phyloP scores from a whole-genome alignment of 2,888 invertebrate genomes.

The Tillus elongatus region DNA sequence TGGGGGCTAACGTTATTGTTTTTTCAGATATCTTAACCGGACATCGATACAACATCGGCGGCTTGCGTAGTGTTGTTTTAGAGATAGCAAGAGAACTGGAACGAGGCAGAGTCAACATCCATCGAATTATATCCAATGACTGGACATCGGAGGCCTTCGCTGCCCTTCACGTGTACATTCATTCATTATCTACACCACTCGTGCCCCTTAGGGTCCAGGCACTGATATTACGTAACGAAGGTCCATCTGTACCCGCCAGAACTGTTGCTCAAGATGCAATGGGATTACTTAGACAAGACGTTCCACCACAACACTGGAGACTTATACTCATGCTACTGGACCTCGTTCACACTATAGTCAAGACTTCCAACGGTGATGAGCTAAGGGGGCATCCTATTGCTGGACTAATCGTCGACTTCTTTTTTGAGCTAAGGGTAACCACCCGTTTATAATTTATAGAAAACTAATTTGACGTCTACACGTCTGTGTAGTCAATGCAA shows the following conservation, averaged over 20 bases:
- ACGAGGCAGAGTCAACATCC: too few relatives aligned
- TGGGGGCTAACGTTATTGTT: too few relatives aligned
- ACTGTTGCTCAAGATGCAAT: constrained; percentile 44
- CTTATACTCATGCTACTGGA: constrained; percentile 39
- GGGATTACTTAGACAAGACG: constrained; percentile 42
- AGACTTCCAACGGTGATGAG: constrained; percentile 42
- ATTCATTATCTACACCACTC: background rate
- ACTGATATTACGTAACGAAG: constrained; percentile 31
- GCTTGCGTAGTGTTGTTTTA: too few relatives aligned
- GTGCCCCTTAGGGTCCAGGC: background rate
- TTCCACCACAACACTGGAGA: constrained; percentile 38
- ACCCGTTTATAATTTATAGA: background rate
- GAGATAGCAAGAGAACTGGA: too few relatives aligned
- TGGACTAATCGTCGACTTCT: constrained; percentile 42
- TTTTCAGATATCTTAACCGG: too few relatives aligned
- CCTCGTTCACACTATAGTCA: constrained; percentile 40
- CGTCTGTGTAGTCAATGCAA: too few relatives aligned
- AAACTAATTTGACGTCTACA: constrained; percentile 5
- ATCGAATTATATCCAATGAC: too few relatives aligned
- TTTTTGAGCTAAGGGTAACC: constrained; percentile 42
- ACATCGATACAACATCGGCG: too few relatives aligned
- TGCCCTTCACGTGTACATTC: background rate
- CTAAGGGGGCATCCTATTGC: constrained; percentile 42
- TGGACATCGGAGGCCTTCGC: constrained; percentile 1
- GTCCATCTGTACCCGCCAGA: constrained; percentile 39